Conservation (phyloP, 2,113 vertebrate genomes). For the Dicentrarchus labrax region DNA sequence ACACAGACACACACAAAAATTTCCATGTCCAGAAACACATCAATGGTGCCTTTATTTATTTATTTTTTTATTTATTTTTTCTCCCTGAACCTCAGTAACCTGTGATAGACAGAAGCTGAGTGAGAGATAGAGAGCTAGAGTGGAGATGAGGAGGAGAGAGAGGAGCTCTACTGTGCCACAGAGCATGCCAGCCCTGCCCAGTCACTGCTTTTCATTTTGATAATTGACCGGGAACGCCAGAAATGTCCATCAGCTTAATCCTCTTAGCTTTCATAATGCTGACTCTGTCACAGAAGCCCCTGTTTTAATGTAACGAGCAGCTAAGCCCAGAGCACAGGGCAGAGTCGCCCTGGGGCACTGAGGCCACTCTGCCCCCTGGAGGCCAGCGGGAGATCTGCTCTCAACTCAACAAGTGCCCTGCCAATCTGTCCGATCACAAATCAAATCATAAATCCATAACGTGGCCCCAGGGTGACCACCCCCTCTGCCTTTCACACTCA, state of each 20-base stretch:
- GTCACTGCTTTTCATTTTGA: constrained; percentile 84
- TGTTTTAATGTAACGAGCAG: constrained; percentile 85
- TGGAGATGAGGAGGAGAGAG: constrained; percentile 56
- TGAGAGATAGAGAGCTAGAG: constrained; percentile 44
- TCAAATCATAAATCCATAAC: constrained; percentile 43
- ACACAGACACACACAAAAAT: constrained; percentile 12
- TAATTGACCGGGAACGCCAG: constrained; percentile 84
- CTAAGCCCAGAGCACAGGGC: constrained; percentile 74
- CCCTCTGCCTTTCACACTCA: constrained; percentile 1
- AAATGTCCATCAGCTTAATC: constrained; percentile 86
- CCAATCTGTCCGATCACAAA: constrained; percentile 41
- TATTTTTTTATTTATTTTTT: constrained; percentile 51
- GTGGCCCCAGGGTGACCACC: constrained; percentile 18
- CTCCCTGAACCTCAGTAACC: constrained; percentile 68
- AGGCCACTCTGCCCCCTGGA: constrained; percentile 74
- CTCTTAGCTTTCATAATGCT: constrained; percentile 86
- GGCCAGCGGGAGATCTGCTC: constrained; percentile 50
- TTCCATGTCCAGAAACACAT: constrained; percentile 53
- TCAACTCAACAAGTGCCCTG: constrained; percentile 61
- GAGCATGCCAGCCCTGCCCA: constrained; percentile 73
- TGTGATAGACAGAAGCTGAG: constrained; percentile 64
- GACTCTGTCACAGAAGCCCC: constrained; percentile 84
- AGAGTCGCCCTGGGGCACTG: constrained; percentile 20
- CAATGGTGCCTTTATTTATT: constrained; percentile 64
- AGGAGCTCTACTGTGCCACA: constrained; percentile 64